A percentile compares a stretch with the other conserved stretches of the same genome.
Evolutionary conservation across 2,888 invertebrate species (phyloP).

Genomic region (Pristionchus fissidentatus): DNA sequence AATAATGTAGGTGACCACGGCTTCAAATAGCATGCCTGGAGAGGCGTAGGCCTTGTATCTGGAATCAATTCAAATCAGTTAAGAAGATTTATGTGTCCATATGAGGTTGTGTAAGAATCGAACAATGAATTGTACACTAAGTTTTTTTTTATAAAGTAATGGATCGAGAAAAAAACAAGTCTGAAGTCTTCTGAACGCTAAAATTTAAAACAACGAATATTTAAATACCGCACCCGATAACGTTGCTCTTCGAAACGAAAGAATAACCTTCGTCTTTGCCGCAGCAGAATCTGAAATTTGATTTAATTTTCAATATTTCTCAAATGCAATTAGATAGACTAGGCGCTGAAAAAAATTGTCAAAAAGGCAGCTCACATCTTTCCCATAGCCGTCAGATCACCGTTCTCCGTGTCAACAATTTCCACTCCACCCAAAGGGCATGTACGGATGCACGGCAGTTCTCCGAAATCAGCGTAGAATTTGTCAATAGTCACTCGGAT

Average conservation of each 20-base stretch:
- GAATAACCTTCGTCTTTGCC: neutral
- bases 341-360: neutral
- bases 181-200: too few species aligned
- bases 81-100: too few species aligned
- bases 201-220: too few species aligned
- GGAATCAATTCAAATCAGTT: too few species aligned
- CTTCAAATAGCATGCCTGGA: neutral
- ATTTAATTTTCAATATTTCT: neutral
- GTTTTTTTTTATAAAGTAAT: too few species aligned
- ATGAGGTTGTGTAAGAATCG: too few species aligned
- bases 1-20: neutral
- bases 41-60: slow-evolving; percentile 27
- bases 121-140: too few species aligned
- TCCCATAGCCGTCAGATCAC: neutral
- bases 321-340: too few species aligned
- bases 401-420: neutral
- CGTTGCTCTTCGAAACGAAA: slow-evolving; percentile 16
- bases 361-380: neutral
- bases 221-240: neutral
- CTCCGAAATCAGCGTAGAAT: neutral
- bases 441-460: neutral
- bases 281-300: slow-evolving; percentile 1
- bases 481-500: neutral
- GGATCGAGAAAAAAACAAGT: too few species aligned
- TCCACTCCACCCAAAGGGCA: neutral